Base-by-base conservation (phyloP, 2,797 vertebrate species). In the Octomys mimax region DNA sequence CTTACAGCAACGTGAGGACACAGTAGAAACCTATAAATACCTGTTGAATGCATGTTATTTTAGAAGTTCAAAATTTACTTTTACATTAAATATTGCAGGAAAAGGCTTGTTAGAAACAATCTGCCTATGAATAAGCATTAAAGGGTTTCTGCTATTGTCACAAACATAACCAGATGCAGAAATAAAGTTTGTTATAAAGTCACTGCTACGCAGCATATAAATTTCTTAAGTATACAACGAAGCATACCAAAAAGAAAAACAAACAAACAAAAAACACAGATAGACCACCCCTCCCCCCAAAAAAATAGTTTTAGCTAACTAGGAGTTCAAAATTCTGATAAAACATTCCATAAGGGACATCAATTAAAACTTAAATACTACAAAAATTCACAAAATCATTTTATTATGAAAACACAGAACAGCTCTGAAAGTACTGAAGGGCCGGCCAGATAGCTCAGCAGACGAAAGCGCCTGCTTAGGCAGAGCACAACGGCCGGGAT, bases 101-200 rank as follows among this genome's bases (percentile, higher is more conserved):
- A 96, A 93, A 78, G 52, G 89, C 46, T 31, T 79, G 54, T 26
- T 54, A 87, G 91, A 95, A 92, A 78, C 59, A 93, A 52, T 84
- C 54, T 68, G 31, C 52, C 54, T 81, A 78, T 83, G 39, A 78
- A 93, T 78, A 90, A 42, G 11, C 78, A 92, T 59, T 71, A 59
- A 91, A 83, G n/a, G 16, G 7, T 78, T 85, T 91, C 52, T 49
- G n/a, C 46, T 94, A 4, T 26, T 96, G 54, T 91, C 59, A 87
- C 49, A 89, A 82, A 93, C 91, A 73, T 13, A 92, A 59, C 14
- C 39, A 54, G 3, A 57, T 19, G 1, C n/a, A 39, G 33, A 80
- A 82, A 91, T 11, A 86, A 85, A 28, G n/a, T 80, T 86, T 80
- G 52, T 31, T 80, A 73, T 59, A 95, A 85, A 88, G 46, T 59